Percentiles rank a stretch among this genome's conserved stretches.
These are phyloP conservation scores for Benitochromis conjunctus DNA, from an alignment of 2,113 vertebrate genomes.

Conservation along the genomic window DNA sequence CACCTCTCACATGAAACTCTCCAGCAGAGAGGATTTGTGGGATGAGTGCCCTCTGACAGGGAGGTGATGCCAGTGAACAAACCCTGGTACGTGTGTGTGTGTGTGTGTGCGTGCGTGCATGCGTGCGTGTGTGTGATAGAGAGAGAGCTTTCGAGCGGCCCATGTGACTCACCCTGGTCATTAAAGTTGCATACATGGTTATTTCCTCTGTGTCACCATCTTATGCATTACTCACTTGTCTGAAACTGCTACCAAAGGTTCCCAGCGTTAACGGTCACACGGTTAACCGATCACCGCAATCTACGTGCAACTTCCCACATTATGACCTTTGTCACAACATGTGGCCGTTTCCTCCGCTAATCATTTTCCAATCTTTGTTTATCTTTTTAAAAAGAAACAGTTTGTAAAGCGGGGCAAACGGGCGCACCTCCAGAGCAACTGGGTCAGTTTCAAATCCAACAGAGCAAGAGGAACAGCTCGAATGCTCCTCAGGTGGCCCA, in stretches of 20 bases:
- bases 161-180: conserved; percentile 46
- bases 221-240: conserved; percentile 27
- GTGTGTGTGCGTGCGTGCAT: neutral
- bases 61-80: conserved; percentile 33
- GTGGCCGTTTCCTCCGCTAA: neutral
- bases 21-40: conserved; percentile 34
- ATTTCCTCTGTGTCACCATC: conserved; percentile 32
- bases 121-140: neutral
- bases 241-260: conserved; percentile 24
- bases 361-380: neutral
- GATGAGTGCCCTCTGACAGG: conserved; percentile 50
- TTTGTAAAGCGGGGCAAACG: conserved; percentile 15
- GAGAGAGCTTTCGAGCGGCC: conserved; percentile 8
- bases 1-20: conserved; percentile 14
- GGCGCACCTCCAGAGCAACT: conserved; percentile 26
- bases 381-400: neutral
- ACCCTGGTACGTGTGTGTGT: neutral
- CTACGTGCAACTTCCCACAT: neutral
- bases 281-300: neutral
- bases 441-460: conserved; percentile 31
- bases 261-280: conserved; percentile 17
- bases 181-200: conserved; percentile 31
- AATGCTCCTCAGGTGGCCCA: conserved; percentile 65
- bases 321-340: neutral
- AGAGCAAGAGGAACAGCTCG: conserved; percentile 43